Conservation (phyloP, 64 coral and sea anemone genomes). For the Porites lutea region DNA sequence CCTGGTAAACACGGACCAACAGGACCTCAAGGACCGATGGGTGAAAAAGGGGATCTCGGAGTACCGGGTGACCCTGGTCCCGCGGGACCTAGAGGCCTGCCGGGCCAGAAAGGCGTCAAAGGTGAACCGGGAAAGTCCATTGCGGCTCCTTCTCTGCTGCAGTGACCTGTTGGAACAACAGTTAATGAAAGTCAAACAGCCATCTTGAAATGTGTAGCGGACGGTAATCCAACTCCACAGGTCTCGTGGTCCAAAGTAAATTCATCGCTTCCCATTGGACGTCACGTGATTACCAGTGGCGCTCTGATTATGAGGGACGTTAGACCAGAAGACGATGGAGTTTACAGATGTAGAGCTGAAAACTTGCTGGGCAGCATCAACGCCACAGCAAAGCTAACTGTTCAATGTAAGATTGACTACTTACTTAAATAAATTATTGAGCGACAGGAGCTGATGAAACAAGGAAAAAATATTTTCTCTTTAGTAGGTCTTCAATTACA, state of each 20-base stretch:
- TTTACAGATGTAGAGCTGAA: conserved; percentile 46
- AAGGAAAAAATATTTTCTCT: too few relatives aligned
- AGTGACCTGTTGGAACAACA: conserved; percentile 13
- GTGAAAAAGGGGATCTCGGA: conserved; percentile 22
- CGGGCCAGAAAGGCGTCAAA: conserved; percentile 27
- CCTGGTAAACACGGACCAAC: conserved; percentile 16
- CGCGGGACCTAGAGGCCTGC: conserved; percentile 38
- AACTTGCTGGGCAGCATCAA: conserved; percentile 8
- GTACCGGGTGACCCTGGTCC: conserved; percentile 39
- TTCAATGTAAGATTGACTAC: conserved; percentile 5
- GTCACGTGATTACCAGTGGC: not conserved
- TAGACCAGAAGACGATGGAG: conserved; percentile 21
- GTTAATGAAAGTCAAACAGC: conserved; percentile 37
- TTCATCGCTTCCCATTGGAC: not conserved
- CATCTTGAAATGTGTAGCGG: conserved; percentile 50
- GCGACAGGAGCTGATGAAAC: too few relatives aligned
- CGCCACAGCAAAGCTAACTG: not conserved
- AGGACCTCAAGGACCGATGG: conserved; percentile 38
- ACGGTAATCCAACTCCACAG: conserved; percentile 40
- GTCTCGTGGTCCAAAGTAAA: conserved; percentile 53
- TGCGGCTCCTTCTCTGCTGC: conserved; percentile 31
- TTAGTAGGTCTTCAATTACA: too few relatives aligned
- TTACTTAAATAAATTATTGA: not conserved
- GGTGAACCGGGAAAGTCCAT: conserved; percentile 35
- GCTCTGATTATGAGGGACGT: conserved; percentile 2